phyloP scores from a whole-genome alignment of 2,113 vertebrate genomes.

The Lasiurus cinereus region DNA sequence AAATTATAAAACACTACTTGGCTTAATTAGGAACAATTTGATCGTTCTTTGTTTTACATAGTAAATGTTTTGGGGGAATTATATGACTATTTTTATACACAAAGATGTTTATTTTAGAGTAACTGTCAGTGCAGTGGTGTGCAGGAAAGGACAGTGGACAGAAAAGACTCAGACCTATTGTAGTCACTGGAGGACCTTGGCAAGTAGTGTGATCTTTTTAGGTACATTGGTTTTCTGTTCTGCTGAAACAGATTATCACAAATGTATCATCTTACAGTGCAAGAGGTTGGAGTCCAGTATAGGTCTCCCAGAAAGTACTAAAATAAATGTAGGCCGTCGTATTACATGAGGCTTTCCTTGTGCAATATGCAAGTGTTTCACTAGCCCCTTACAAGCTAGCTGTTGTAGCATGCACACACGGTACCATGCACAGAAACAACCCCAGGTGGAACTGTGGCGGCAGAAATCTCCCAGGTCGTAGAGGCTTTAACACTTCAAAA shows the following conservation, averaged over 20 bases:
- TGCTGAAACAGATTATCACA: background rate
- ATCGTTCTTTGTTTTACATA: background rate
- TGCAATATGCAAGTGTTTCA: background rate
- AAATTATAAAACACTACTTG: background rate
- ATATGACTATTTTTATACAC: background rate
- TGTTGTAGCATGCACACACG: accelerated
- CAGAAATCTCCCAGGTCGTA: background rate
- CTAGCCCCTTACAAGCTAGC: background rate
- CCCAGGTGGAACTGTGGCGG: too few species aligned
- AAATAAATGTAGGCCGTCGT: background rate
- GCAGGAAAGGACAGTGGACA: background rate
- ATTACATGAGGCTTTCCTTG: background rate
- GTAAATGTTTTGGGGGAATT: background rate
- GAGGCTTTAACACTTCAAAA: background rate
- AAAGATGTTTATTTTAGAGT: background rate
- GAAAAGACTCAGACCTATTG: background rate
- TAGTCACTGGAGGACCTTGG: background rate
- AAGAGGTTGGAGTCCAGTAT: background rate
- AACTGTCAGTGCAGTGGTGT: background rate
- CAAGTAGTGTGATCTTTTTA: background rate
- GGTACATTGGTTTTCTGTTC: background rate
- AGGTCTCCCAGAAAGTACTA: background rate
- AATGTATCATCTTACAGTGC: background rate
- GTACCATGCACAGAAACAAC: too few species aligned
- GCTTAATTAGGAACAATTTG: background rate